Evolutionary conservation across 2,888 invertebrate genomes (phyloP), one percentile per base, ranked within the genome.

Genomic region (Acanthosepion lycidas): DNA sequence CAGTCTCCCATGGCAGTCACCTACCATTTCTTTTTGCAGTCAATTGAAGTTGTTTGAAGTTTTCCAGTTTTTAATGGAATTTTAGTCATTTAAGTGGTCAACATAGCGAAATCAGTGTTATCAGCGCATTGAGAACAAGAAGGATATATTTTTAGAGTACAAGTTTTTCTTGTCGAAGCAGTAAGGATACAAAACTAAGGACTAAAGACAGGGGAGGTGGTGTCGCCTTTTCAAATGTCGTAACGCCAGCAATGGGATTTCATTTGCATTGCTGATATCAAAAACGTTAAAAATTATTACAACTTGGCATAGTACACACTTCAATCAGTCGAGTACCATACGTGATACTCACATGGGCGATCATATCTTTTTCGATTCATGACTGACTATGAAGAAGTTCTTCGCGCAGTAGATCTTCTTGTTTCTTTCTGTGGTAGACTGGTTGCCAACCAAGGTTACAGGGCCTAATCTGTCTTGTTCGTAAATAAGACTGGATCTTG

Each of bases 31-130:
- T 95, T 93, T 97, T 95, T 33, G 97, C 97, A 91, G 96, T 96
- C n/a, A 96, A 96, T 91, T 97, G 95, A 94, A 97, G 95, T 95
- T 97, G 96, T 94, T 97, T 97, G 51, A 97, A 95, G 91, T 97
- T 96, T 94, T 97, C 97, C 53, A 97, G 96, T 97, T 96, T 95
- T 96, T 97, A 95, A 97, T 96, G 95, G 96, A 97, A 95, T 96
- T 97, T 95, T 96, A 96, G 95, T 97, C 97, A 95, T 96, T 96
- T 93, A 97, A 96, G 94, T 96, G 96, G 95, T 97, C 96, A 96
- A 96, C 95, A 96, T 96, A 95, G 96, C 96, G 94, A 96, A 96
- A 92, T 33, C 92, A 92, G 48, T 92, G 92, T 78, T 9, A n/a
- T 78, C n/a, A 78, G 78, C 78, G 12, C 78, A 12, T 78, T 78